Evolutionary conservation across 2,888 invertebrate genomes (phyloP), one percentile per base, ranked within the genome.

Genomic region (Drosophila helvetica): DNA sequence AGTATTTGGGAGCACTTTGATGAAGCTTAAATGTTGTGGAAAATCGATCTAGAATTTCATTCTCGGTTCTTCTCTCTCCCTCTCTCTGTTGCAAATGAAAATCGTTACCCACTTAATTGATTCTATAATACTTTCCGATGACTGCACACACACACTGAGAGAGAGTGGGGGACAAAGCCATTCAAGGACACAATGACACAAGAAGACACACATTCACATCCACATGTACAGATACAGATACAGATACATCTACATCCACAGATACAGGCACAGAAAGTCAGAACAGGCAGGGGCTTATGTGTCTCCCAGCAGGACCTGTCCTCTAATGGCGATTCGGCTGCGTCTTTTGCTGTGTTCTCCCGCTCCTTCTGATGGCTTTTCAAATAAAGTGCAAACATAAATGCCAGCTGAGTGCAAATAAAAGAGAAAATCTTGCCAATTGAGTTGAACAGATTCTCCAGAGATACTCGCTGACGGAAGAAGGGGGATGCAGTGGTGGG

Each of bases 321-420:
- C 66, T 77, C 79, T 70, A 71, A 79, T 74, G 74, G 70, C 63
- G 60, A 72, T 66, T 64, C 51, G 60, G 54, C 58, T 51, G 58
- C 59, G 71, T 69, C 56, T 61, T 73, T 66, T 58, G 30, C 51
- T 51, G 45, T 53, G 46, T 3, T 19, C 61, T 33, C 48, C 42
- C 2, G 25, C 46, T 30, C n/a, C 19, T 52, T 33, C 52, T 75
- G 79, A 71, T 81, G 61, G 82, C 76, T 85, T 85, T 85, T 75
- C 64, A 67, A 82, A 79, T 79, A 85, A 85, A 75, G 76, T 82
- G 80, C 78, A 68, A 73, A 70, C 78, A 77, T 75, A 74, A 78
- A 85, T 73, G 79, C 61, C 51, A 74, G 82, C 77, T 85, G 79
- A 81, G 74, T 57, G 58, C 58, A 80, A 83, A 78, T 74, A 80